Percentiles rank a stretch among this genome's conserved stretches.
Evolutionary conservation across 2,113 vertebrate species (phyloP).

Genomic region (Eclectus roratus): DNA sequence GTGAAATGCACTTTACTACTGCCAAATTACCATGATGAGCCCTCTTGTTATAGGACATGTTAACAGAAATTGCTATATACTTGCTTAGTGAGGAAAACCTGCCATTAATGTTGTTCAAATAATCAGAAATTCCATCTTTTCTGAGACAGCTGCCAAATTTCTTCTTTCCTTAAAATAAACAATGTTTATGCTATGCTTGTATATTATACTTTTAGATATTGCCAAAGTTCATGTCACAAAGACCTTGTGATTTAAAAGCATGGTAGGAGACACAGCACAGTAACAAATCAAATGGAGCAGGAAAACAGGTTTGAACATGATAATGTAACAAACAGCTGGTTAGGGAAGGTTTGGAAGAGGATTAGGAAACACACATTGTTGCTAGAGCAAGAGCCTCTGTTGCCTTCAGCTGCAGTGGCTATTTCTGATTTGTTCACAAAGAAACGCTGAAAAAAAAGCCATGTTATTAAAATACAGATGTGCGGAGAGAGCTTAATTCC

Average conservation of each 20-base stretch:
- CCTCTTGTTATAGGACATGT: neutral
- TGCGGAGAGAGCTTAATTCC: neutral
- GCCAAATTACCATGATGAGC: neutral
- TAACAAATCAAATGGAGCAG: neutral
- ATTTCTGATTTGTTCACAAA: slow-evolving; percentile 39
- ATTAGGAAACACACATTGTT: neutral
- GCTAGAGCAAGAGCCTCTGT: neutral
- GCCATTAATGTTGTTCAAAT: neutral
- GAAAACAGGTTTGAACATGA: neutral
- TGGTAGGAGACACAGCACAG: neutral
- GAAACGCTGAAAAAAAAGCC: neutral
- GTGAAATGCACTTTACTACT: neutral
- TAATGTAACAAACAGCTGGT: neutral
- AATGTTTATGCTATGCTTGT: neutral
- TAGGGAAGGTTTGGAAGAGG: neutral
- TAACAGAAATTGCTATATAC: neutral
- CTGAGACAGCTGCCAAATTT: neutral
- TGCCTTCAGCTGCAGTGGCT: neutral
- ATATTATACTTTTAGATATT: neutral
- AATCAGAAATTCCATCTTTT: neutral
- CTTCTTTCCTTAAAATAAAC: neutral
- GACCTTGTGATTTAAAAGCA: neutral
- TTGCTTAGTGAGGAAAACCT: neutral
- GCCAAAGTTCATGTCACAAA: neutral
- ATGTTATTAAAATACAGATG: slow-evolving; percentile 12